Conservation (phyloP, 2,113 vertebrate genomes). For the Microcebus griseorufus region DNA sequence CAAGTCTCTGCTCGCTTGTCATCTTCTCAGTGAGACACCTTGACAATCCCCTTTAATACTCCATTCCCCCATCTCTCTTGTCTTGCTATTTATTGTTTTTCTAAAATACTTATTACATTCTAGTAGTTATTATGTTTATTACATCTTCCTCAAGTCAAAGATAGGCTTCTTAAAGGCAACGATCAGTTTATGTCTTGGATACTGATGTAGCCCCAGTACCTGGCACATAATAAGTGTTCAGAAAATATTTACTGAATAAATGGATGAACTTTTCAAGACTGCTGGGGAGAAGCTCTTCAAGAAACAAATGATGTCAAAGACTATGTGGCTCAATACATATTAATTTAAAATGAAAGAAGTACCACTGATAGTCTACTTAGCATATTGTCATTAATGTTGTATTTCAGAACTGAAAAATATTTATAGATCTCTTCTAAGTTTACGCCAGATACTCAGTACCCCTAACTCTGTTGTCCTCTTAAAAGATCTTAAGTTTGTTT, state of each 20-base stretch:
- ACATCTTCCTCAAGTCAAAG: not conserved
- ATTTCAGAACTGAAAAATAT: not conserved
- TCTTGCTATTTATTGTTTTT: not conserved
- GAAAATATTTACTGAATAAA: not conserved
- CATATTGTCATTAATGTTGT: not conserved
- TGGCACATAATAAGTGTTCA: not conserved
- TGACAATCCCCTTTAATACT: not conserved
- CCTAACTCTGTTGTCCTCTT: not conserved
- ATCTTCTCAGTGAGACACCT: not conserved
- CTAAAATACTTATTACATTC: not conserved
- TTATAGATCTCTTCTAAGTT: not conserved
- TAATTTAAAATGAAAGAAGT: conserved; percentile 6
- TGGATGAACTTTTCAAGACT: not conserved
- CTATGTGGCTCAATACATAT: not conserved
- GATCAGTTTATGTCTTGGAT: not conserved
- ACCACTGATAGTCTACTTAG: not conserved
- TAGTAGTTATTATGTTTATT: not conserved
- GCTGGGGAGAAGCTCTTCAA: not conserved
- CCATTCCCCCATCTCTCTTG: not conserved
- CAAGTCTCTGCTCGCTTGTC: not conserved
- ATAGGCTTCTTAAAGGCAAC: not conserved
- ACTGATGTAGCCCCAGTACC: not conserved
- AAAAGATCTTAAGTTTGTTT: not conserved
- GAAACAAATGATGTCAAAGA: not conserved
- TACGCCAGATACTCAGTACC: not conserved